A percentile compares a stretch with the other conserved stretches of the same genome.
These are phyloP conservation scores for Psittacara wagleri DNA, from an alignment of 2,113 vertebrate species.

Conservation along the genomic window DNA sequence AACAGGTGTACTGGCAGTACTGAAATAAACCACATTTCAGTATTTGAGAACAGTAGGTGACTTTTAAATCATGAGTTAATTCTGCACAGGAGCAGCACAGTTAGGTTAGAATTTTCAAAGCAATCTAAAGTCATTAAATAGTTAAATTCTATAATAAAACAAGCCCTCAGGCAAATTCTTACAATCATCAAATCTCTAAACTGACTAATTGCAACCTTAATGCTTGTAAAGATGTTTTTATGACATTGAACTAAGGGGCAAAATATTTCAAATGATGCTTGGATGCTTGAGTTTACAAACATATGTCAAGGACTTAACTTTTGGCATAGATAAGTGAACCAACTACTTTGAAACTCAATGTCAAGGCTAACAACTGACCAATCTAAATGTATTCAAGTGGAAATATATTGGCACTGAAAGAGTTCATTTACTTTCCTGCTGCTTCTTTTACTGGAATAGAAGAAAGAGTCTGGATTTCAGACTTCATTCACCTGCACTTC, in stretches of 20 bases:
- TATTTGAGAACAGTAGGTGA: neutral
- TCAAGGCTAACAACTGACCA: neutral
- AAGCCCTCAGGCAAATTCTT: neutral
- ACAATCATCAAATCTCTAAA: neutral
- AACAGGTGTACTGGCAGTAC: fast-evolving
- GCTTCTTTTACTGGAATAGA: neutral
- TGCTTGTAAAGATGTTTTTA: neutral
- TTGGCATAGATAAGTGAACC: neutral
- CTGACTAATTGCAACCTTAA: neutral
- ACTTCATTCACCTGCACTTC: neutral
- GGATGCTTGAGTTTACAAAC: neutral
- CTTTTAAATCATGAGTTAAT: neutral
- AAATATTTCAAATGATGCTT: neutral
- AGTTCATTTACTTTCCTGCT: neutral
- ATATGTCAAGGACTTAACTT: neutral
- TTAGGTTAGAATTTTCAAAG: neutral
- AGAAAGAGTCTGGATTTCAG: neutral
- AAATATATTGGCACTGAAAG: neutral
- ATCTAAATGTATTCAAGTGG: neutral
- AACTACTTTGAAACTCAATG: neutral
- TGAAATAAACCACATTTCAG: neutral
- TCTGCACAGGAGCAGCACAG: neutral
- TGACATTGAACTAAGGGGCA: neutral
- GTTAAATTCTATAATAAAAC: neutral
- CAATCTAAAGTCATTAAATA: neutral